Conservation (phyloP, 2,888 invertebrate species). For the Clusia tigrina region DNA sequence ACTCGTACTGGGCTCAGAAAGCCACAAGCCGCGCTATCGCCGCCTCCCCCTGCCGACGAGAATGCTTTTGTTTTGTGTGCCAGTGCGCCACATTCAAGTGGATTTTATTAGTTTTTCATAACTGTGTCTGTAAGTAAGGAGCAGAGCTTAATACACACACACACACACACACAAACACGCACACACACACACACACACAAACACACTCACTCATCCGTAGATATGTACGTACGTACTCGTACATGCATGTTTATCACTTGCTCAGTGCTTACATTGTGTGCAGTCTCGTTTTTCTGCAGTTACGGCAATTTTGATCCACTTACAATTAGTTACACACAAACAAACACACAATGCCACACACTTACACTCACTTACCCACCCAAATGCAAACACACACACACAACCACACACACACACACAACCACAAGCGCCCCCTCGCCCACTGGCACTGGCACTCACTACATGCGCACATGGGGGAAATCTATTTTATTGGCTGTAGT, state of each 20-base stretch:
- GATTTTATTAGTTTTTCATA: background rate
- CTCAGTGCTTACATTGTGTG: background rate
- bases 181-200: no score
- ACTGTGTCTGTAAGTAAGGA: background rate
- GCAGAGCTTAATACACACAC: no score
- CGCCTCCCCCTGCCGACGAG: no score
- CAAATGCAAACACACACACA: background rate
- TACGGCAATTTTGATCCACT: slow-evolving; percentile 1
- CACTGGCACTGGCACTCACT: background rate
- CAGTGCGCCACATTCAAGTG: background rate
- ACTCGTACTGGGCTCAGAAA: background rate
- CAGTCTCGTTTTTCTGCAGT: background rate
- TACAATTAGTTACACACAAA: background rate
- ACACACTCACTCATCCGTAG: no score
- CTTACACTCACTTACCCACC: background rate
- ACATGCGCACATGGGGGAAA: background rate
- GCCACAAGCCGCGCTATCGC: background rate
- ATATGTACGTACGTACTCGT: no score
- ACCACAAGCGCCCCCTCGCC: background rate
- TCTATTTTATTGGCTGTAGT: background rate
- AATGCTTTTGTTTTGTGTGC: background rate
- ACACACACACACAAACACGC: no score
- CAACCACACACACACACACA: background rate
- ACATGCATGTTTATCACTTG: background rate
- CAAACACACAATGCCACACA: background rate